phyloP scores from a whole-genome alignment of 2,797 vertebrate genomes.

The Malacoctenus gilli region DNA sequence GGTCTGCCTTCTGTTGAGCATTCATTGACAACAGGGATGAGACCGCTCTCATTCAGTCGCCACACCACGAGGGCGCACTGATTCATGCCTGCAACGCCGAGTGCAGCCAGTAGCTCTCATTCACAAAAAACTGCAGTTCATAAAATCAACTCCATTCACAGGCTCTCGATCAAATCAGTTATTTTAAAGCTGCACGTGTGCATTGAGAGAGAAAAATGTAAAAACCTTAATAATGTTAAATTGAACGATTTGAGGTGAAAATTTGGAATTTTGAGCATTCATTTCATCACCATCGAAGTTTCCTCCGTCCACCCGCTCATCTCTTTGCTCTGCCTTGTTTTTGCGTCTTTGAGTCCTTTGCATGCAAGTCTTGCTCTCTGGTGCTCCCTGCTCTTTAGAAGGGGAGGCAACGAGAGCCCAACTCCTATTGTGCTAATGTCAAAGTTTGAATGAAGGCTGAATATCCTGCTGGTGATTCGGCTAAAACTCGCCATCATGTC shows the following conservation, averaged over 20 bases:
- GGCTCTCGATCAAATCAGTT: slow-evolving; percentile 5
- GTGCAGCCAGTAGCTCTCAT: slow-evolving; percentile 59
- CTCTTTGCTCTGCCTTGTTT: slow-evolving; percentile 57
- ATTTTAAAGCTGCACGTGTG: too few species aligned
- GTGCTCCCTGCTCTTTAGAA: slow-evolving; percentile 64
- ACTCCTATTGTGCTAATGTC: slow-evolving; percentile 73
- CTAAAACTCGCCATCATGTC: slow-evolving; percentile 58
- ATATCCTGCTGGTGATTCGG: slow-evolving; percentile 60
- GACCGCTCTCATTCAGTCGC: slow-evolving; percentile 44
- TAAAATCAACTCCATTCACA: slow-evolving; percentile 60
- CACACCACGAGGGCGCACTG: slow-evolving; percentile 54
- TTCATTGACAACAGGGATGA: slow-evolving; percentile 38
- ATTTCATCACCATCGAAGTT: slow-evolving; percentile 31
- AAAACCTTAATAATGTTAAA: too few species aligned
- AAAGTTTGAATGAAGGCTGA: slow-evolving; percentile 68
- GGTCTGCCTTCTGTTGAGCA: slow-evolving; percentile 3
- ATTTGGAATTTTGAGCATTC: not conserved
- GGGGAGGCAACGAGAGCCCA: slow-evolving; percentile 57
- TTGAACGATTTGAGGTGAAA: not conserved
- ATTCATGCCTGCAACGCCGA: slow-evolving; percentile 56
- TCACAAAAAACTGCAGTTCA: slow-evolving; percentile 66
- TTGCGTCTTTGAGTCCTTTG: slow-evolving; percentile 73
- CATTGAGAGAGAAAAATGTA: not conserved
- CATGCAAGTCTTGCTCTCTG: slow-evolving; percentile 71
- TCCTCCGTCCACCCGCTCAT: slow-evolving; percentile 38